phyloP scores from a whole-genome alignment of 2,888 invertebrate genomes.

The Andrena fulva region DNA sequence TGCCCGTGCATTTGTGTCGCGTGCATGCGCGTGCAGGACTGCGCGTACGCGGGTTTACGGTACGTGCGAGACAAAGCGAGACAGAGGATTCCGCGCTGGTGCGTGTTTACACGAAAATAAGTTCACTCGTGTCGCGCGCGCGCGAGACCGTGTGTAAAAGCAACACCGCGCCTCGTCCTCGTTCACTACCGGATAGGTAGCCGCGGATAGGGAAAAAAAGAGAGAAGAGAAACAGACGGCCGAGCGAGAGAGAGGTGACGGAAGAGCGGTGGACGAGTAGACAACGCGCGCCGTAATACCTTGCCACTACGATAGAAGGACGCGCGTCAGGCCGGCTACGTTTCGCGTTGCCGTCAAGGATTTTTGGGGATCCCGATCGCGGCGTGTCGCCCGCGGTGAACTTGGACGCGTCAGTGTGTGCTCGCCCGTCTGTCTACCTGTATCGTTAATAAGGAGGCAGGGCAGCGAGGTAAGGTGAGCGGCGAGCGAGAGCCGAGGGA shows the following conservation, averaged over 20 bases:
- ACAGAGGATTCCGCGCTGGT: conserved; percentile 49
- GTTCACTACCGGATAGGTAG: conserved; percentile 46
- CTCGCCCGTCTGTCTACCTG: conserved; percentile 19
- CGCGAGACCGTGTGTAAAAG: conserved; percentile 39
- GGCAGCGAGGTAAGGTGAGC: conserved; percentile 41
- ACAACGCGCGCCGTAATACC: not conserved
- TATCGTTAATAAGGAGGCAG: conserved; percentile 53
- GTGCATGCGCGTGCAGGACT: conserved; percentile 33
- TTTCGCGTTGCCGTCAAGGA: conserved; percentile 19
- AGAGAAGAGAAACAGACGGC: not conserved
- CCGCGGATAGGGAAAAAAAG: conserved; percentile 16
- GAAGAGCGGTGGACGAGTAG: not conserved
- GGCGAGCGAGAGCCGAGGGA: conserved; percentile 45
- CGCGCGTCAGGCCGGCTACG: not conserved
- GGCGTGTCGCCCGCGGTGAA: conserved; percentile 12
- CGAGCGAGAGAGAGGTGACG: not conserved
- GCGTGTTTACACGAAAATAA: conserved; percentile 63
- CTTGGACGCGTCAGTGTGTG: conserved; percentile 21
- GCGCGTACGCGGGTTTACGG: conserved; percentile 52
- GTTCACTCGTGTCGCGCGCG: conserved; percentile 34
- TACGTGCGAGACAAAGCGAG: not conserved
- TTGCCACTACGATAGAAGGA: not conserved
- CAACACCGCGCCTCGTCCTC: conserved; percentile 40
- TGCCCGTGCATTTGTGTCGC: conserved; percentile 42
- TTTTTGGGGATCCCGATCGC: conserved; percentile 15